Evolutionary conservation across 2,888 invertebrate genomes (phyloP).

Genomic region (Morpho helenor): DNA sequence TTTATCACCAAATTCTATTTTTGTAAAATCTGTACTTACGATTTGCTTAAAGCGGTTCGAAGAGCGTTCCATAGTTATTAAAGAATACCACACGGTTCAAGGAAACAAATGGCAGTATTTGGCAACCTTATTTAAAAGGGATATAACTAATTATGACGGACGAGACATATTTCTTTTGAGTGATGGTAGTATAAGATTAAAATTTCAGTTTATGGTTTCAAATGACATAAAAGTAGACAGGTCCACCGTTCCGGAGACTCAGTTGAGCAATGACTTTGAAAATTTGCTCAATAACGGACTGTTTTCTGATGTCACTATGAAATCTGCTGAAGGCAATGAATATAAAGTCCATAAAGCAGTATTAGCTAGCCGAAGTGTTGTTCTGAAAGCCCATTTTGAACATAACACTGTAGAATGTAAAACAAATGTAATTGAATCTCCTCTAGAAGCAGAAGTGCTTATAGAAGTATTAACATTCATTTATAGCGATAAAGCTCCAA

Average conservation of each 20-base stretch:
- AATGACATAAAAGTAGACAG: conserved; percentile 61
- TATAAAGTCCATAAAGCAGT: conserved; percentile 67
- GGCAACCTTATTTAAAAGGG: conserved; percentile 60
- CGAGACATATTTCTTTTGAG: conserved; percentile 56
- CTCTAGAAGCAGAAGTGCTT: conserved; percentile 59
- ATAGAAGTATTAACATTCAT: conserved; percentile 62
- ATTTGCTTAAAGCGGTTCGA: conserved; percentile 64
- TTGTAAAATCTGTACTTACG: conserved; percentile 60
- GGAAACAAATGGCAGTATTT: conserved; percentile 71
- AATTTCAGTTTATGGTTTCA: conserved; percentile 65
- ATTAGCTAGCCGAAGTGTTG: conserved; percentile 62
- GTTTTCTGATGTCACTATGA: conserved; percentile 66
- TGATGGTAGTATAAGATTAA: conserved; percentile 62
- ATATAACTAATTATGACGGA: conserved; percentile 54
- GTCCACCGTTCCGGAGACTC: conserved; percentile 49
- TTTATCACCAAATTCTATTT: conserved; percentile 56
- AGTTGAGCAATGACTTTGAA: conserved; percentile 63
- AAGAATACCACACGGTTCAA: conserved; percentile 64
- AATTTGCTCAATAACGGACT: conserved; percentile 56
- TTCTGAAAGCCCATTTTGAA: conserved; percentile 67
- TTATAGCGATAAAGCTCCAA: conserved; percentile 67
- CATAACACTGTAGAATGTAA: conserved; percentile 64
- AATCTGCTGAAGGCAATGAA: conserved; percentile 58
- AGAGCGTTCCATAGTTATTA: conserved; percentile 62
- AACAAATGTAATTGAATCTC: conserved; percentile 62